Base-by-base conservation (phyloP, 2,888 invertebrate genomes). In the Muschampia plurimacula region DNA sequence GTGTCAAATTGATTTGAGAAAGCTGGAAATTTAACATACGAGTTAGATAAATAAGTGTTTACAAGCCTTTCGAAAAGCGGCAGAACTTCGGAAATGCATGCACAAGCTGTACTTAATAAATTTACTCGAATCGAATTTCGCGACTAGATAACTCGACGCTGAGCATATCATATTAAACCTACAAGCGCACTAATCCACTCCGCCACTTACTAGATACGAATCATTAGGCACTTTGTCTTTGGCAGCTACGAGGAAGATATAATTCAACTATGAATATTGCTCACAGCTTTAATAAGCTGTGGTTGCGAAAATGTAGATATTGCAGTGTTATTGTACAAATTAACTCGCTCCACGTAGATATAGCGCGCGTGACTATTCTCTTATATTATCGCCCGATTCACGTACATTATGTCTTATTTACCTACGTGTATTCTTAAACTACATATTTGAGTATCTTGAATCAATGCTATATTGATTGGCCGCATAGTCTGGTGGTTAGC, bases 211-310 rank as follows among this genome's bases (percentile, higher is more conserved):
- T 55, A 55, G 55, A 55, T 55, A 55, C 55, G 55, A 55, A 55
- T 55, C 55, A 55, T 55, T 55, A 55, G 55, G 55, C 55, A 28
- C 55, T 55, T 55, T 55, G 55, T 55, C 55, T 55, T 55, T 55
- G 55, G 55, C 55, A 55, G 28, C 28, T 55, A 28, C 28, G 55
- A 55, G 55, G 22, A 55, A 28, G 22, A 55, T 55, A 55, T 55
- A 65, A 44, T 41, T 55, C 55, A 66, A 65, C 59, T 70, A 70
- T 44, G 32, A 66, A 59, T 71, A 71, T 71, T 59, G 57, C 46
- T 59, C 65, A 70, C 44, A 60, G 59, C 36, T 65, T 36, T 60
- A 32, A 57, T 60, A 60, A 36, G 13, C 60, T 60, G 32, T n/a
- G 32, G 60, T n/a, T 60, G 60, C 60, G 36, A 36, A 36, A 36